Evolutionary conservation across 2,888 invertebrate species (phyloP), one percentile per base, ranked within the genome.

Genomic region (Scrobipalpa atriplicella): DNA sequence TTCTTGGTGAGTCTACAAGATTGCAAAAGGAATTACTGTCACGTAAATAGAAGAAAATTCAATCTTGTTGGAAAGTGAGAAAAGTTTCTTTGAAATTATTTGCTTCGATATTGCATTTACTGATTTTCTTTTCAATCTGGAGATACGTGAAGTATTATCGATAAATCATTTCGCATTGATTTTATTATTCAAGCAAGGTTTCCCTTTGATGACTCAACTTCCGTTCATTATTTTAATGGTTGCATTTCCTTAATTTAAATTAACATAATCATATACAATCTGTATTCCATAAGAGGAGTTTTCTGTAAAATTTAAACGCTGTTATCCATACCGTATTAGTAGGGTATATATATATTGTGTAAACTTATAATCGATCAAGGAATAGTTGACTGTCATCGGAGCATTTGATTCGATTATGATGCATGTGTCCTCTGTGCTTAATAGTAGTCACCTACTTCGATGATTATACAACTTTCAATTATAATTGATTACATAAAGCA

Each of bases 401-500:
- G 39, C 61, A 18, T 16, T 41, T 61, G 3, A 41, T 41, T 61
- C 39, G 39, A 61, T 41, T 61, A 29, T n/a, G 39, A 39, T 38
- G 54, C 61, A 13, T 61, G 41, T 61, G 19, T 61, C 11, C 39
- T 11, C 39, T 41, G 41, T 61, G 39, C 61, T 19, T 11, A 67
- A 67, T 56, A 43, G 60, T 73, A 71, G 71, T 71, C 70, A 66
- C 66, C 61, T 70, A 67, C 70, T 70, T 66, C 70, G 69, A 68
- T 66, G 21, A 67, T 81, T 81, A 72, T 71, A 67, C 74, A 78
- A 82, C 65, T 54, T 64, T 54, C 67, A 68, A 66, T 65, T 69
- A 70, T 65, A 70, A 71, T 74, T 66, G 70, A 67, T 77, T 78
- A 73, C 70, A 69, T 76, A 81, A 83, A 69, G 3, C 67, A 71